A percentile compares a stretch with the other conserved stretches of the same genome.
Conservation (phyloP, 2,113 vertebrate genomes). For the Lontra canadensis region DNA sequence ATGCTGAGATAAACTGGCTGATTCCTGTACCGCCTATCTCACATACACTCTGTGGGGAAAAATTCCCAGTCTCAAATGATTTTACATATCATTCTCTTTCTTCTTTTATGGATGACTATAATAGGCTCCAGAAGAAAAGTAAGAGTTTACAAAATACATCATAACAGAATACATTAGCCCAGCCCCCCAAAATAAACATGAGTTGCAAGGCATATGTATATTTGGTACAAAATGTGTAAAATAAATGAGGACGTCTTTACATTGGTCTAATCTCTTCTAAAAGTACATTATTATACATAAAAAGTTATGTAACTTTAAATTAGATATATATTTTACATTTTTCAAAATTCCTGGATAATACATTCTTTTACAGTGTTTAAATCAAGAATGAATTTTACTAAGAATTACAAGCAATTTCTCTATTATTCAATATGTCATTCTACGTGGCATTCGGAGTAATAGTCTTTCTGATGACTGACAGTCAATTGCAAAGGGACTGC, state of each 20-base stretch:
- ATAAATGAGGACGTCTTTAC: not conserved
- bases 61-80: not conserved
- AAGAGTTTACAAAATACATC: not conserved
- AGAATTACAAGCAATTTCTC: not conserved
- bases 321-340: not conserved
- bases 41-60: not conserved
- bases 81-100: not conserved
- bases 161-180: not conserved
- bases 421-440: not conserved
- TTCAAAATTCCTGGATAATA: not conserved
- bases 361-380: not conserved
- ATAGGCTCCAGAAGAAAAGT: not conserved
- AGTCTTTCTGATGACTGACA: not conserved
- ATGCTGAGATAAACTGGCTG: not conserved
- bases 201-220: not conserved
- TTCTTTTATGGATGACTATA: not conserved
- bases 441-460: not conserved
- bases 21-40: not conserved
- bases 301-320: not conserved
- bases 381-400: not conserved
- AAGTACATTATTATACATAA: not conserved
- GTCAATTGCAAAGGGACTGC: not conserved
- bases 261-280: not conserved
- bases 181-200: not conserved
- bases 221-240: not conserved